A percentile compares a stretch with the other conserved stretches of the same genome.
Conservation (phyloP, 2,888 invertebrate genomes). For the Plagodis pulveraria region DNA sequence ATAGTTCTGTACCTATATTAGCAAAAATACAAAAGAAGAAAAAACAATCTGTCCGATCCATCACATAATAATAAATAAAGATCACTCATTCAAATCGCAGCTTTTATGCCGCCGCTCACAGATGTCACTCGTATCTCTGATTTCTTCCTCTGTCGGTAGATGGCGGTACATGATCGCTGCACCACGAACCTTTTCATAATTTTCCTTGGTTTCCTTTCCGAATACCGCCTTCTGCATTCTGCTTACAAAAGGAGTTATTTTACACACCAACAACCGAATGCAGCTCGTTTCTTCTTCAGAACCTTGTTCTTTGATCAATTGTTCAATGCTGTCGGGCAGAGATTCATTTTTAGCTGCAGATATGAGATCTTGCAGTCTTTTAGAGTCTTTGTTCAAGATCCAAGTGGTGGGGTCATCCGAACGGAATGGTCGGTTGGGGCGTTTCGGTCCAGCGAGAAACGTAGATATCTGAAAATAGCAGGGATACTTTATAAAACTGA, state of each 20-base stretch:
- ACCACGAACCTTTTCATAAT: constrained; percentile 56
- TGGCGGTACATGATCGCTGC: constrained; percentile 83
- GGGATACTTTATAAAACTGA: no score
- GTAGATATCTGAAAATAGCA: constrained; percentile 85
- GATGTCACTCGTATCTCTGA: constrained; percentile 83
- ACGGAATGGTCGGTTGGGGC: constrained; percentile 50
- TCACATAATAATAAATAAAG: constrained; percentile 18
- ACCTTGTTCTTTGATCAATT: constrained; percentile 82
- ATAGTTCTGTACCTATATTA: no score
- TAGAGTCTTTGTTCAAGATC: constrained; percentile 87
- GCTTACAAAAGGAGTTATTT: constrained; percentile 90
- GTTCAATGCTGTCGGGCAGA: constrained; percentile 86
- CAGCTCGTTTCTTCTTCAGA: constrained; percentile 87
- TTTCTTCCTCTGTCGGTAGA: constrained; percentile 86
- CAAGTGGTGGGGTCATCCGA: constrained; percentile 75
- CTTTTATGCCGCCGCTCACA: constrained; percentile 86
- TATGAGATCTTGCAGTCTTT: constrained; percentile 83
- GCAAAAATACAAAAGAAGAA: no score
- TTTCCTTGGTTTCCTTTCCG: constrained; percentile 59
- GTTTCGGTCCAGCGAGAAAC: constrained; percentile 71
- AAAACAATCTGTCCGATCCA: no score
- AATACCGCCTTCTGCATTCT: constrained; percentile 90
- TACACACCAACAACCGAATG: constrained; percentile 90
- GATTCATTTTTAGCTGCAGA: constrained; percentile 85
- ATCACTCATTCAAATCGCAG: constrained; percentile 72